Evolutionary conservation across 2,113 vertebrate genomes (phyloP).

Genomic region (Antechinus flavipes): DNA sequence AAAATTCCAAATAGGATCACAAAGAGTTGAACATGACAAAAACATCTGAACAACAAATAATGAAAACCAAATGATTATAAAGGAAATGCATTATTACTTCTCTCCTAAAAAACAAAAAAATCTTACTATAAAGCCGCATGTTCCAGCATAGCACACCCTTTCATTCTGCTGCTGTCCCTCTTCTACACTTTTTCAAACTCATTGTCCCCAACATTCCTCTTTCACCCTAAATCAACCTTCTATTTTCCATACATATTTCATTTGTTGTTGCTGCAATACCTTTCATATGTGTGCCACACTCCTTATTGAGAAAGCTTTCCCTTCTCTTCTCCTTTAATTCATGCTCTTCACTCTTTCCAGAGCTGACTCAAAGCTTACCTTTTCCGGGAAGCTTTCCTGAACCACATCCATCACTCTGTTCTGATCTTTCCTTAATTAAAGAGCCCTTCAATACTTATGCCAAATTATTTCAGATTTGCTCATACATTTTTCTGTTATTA

Average conservation of each 20-base stretch:
- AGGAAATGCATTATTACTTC: neutral
- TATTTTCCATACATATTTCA: neutral
- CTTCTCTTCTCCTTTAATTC: neutral
- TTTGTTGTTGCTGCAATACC: neutral
- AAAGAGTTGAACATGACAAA: neutral
- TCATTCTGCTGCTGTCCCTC: neutral
- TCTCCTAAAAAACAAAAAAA: neutral
- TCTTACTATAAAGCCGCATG: neutral
- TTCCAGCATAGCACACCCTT: neutral
- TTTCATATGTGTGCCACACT: neutral
- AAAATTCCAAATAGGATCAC: neutral
- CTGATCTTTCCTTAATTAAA: neutral
- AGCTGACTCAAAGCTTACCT: neutral
- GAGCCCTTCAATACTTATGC: neutral
- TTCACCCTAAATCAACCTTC: neutral
- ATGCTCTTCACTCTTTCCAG: neutral
- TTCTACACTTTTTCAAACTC: neutral
- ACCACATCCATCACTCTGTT: neutral
- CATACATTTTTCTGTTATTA: neutral
- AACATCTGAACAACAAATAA: conserved; percentile 23
- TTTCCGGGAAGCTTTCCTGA: neutral
- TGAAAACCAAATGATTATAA: conserved; percentile 22
- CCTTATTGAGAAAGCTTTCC: neutral
- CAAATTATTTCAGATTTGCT: neutral
- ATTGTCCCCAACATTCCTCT: neutral